Evolutionary conservation across 2,888 invertebrate species (phyloP), one percentile per base, ranked within the genome.

Genomic region (Athalia cordata): DNA sequence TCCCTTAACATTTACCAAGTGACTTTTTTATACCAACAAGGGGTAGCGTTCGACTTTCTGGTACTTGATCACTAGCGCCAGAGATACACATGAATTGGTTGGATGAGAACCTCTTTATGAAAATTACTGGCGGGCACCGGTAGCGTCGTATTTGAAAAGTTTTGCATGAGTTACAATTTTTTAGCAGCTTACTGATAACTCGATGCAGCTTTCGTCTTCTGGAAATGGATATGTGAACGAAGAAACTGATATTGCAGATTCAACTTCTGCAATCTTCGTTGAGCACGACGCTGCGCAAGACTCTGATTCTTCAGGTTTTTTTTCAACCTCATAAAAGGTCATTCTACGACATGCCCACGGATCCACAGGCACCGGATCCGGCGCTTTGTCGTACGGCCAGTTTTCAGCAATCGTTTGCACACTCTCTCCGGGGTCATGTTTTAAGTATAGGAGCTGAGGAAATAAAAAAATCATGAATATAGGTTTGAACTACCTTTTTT

Each of bases 401-500:
- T 64, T 59, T 43, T 77, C 61, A 9, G 50, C 52, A 6, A 77
- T 50, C 13, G 68, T 77, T n/a, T 29, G 65, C 52, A 68, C 50
- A 70, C 57, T 77, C 45, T 77, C 77, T 49, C 77, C 77, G 43
- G 77, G 61, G 50, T 77, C 77, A 52, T 77, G 68, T 50, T 65
- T 65, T 47, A 78, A 43, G 74, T 72, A 64, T 45, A 78, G 74
- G 49, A 52, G 65, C 78, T 70, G 47, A 4, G 72, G 50, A 13
- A 11, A 43, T 45, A 52, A 75, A 62, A 62, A 75, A 75, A 49
- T 29, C 15, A 11, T 45, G 6, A 64, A 8, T 43, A 5, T 64
- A 45, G n/a, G 9, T n/a, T 45, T 7, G n/a, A 45, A 11, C 6
- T 11, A 3, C 64, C 47, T 45, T 6, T 64, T 6, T 64, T 64